Evolutionary conservation across 2,113 vertebrate genomes (phyloP).

Genomic region (Myodes glareolus): DNA sequence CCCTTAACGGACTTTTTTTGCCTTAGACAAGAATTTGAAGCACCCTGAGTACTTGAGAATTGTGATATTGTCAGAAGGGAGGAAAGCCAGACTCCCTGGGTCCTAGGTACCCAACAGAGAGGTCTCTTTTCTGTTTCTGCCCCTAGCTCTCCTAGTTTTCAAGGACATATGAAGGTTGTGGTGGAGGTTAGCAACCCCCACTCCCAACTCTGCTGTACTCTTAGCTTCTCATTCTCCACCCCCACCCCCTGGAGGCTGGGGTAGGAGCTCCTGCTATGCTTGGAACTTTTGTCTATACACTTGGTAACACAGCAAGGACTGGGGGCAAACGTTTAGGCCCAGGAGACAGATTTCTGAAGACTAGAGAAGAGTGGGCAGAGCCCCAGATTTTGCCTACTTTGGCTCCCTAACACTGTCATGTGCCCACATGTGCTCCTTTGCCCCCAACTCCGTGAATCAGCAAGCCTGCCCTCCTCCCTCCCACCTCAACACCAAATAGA

Average conservation of each 20-base stretch:
- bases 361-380: neutral
- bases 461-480: neutral
- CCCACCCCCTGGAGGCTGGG: neutral
- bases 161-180: conserved; percentile 21
- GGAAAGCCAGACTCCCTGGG: neutral
- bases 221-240: neutral
- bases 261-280: neutral
- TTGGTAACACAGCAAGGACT: neutral
- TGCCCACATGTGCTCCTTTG: neutral
- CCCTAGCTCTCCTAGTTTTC: neutral
- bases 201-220: neutral
- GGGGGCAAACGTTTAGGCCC: conserved; percentile 27
- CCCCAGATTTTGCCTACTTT: neutral
- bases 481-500: conserved; percentile 52
- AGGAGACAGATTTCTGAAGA: conserved; percentile 36
- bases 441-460: neutral
- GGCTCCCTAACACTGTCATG: neutral
- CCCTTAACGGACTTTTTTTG: neutral
- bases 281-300: conserved; percentile 1
- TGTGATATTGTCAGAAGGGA: neutral
- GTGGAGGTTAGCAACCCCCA: neutral
- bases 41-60: neutral
- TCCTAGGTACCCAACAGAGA: neutral
- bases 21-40: conserved; percentile 37
- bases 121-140: neutral